A percentile compares a stretch with the other conserved stretches of the same genome.
Evolutionary conservation across 2,888 invertebrate species (phyloP).

Genomic region (Drosophila borealis): DNA sequence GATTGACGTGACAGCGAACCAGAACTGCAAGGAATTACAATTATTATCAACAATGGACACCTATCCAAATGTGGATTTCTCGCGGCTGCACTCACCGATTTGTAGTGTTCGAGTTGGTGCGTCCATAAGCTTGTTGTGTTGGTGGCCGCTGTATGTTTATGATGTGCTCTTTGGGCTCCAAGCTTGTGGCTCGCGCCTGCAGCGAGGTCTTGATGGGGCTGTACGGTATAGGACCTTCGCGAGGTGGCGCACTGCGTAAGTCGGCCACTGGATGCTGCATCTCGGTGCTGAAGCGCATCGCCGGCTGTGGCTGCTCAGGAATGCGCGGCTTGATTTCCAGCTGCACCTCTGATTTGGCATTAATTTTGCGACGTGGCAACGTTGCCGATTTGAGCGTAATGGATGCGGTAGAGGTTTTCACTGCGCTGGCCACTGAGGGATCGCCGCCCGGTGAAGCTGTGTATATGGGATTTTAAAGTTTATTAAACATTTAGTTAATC

Average conservation of each 20-base stretch:
- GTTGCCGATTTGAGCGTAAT: slow-evolving; percentile 89
- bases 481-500: slow-evolving; percentile 9
- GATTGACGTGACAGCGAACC: slow-evolving; percentile 86
- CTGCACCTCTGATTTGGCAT: slow-evolving; percentile 88
- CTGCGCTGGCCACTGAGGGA: slow-evolving; percentile 66
- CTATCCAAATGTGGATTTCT: too few relatives aligned
- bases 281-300: slow-evolving; percentile 87
- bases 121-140: slow-evolving; percentile 80
- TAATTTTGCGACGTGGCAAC: slow-evolving; percentile 88
- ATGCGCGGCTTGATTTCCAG: slow-evolving; percentile 86
- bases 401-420: slow-evolving; percentile 88
- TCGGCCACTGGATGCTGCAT: slow-evolving; percentile 87
- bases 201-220: slow-evolving; percentile 81
- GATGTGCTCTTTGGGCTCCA: slow-evolving; percentile 89
- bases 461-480: slow-evolving; percentile 10
- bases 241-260: slow-evolving; percentile 84
- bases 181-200: slow-evolving; percentile 86
- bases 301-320: slow-evolving; percentile 77
- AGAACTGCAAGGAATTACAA: slow-evolving; percentile 64
- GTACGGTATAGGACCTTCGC: slow-evolving; percentile 83
- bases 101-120: slow-evolving; percentile 83
- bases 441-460: slow-evolving; percentile 77
- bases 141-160: slow-evolving; percentile 88
- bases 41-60: not conserved
- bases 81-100: slow-evolving; percentile 70